Percentiles rank a stretch among this genome's conserved stretches.
Evolutionary conservation across 2,888 invertebrate genomes (phyloP).

Genomic region (Fissipunctia ypsillon): DNA sequence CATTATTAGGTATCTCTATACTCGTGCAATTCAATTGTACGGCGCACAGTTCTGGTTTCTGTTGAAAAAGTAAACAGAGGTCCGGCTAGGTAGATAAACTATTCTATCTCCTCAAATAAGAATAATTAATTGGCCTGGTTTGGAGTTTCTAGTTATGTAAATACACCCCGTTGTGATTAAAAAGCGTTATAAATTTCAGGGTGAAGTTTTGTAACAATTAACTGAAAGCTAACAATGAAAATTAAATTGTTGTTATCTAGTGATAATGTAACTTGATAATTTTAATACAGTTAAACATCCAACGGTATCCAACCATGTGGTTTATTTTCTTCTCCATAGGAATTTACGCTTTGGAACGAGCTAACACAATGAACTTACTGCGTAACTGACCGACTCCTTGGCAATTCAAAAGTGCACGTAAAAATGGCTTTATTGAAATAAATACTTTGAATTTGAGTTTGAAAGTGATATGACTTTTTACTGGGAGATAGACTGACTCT

Average conservation of each 20-base stretch:
- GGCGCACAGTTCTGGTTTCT: neutral
- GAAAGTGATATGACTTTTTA: neutral
- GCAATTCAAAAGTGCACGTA: neutral
- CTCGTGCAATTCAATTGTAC: conserved; percentile 21
- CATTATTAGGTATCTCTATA: conserved; percentile 43
- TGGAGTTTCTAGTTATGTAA: conserved; percentile 5
- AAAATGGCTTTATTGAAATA: neutral
- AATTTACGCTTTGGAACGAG: neutral
- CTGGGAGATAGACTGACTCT: neutral
- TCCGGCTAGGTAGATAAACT: conserved; percentile 29
- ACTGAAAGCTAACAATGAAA: neutral
- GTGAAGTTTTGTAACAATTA: conserved; percentile 3
- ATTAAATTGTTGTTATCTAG: neutral
- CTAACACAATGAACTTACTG: too few relatives aligned
- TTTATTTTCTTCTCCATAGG: neutral
- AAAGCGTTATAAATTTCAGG: conserved; percentile 9
- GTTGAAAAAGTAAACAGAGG: conserved; percentile 50
- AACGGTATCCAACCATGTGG: neutral
- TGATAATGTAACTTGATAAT: neutral
- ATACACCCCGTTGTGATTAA: conserved; percentile 12
- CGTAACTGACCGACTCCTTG: neutral
- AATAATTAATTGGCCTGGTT: conserved; percentile 41
- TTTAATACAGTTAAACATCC: neutral
- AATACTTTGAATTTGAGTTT: too few relatives aligned
- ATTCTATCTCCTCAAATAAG: conserved; percentile 38